Conservation (phyloP, 2,888 invertebrate species). For the Coecobrya sp. region DNA sequence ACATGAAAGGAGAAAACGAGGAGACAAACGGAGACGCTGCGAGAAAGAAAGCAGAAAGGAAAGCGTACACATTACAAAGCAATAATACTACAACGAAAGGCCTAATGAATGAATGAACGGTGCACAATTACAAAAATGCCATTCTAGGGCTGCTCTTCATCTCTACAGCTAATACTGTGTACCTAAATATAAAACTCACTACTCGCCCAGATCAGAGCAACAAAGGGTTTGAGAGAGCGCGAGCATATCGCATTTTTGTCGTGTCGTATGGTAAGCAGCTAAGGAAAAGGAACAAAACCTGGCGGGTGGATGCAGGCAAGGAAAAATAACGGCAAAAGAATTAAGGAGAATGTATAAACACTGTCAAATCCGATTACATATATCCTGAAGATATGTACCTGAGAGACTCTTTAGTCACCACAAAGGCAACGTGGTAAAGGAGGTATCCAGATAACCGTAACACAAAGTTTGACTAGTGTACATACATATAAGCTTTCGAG, state of each 20-base stretch:
- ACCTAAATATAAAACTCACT: not conserved
- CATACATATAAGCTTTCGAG: not conserved
- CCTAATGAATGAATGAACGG: conserved; percentile 10
- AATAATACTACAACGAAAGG: not conserved
- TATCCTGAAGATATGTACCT: conserved; percentile 44
- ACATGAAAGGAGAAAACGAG: conserved; percentile 8
- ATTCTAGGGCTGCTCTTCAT: not conserved
- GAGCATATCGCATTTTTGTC: not conserved
- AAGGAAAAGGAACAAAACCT: not conserved
- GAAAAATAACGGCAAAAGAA: conserved; percentile 54
- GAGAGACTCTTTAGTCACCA: not conserved
- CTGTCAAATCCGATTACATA: conserved; percentile 68
- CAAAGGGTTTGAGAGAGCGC: not conserved
- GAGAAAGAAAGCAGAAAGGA: not conserved
- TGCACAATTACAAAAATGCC: conserved; percentile 21
- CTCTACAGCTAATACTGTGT: not conserved
- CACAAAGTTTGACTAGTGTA: not conserved
- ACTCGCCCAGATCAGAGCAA: not conserved
- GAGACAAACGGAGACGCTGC: not conserved
- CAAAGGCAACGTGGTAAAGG: not conserved
- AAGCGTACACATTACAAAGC: not conserved
- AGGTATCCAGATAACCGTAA: not conserved
- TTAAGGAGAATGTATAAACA: conserved; percentile 65
- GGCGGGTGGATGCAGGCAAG: conserved; percentile 3
- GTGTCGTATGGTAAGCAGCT: not conserved